Base-by-base conservation (phyloP, 2,797 vertebrate species). In the Artibeus jamaicensis region DNA sequence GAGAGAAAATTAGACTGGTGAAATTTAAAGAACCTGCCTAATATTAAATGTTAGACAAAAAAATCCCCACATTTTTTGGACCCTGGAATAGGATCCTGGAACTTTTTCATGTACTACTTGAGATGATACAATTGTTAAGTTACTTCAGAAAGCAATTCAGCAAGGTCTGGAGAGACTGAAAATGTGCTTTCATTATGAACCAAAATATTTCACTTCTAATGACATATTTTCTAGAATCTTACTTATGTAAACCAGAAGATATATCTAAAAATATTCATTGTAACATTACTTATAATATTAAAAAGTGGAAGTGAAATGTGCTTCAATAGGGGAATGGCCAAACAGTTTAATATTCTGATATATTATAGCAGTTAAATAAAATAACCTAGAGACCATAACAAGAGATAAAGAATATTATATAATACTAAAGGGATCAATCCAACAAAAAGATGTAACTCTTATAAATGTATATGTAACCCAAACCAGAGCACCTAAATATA, bases 121-220 rank as follows among this genome's bases (percentile, higher is more conserved):
- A 71, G 59, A 76, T 44, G 22, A 37, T 62, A 19, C 9, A 86
- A 9, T 0, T 78, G 48, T 26, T 77, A n/a, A 82, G 37, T 42
- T 90, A 73, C 22, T 85, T 94, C 14, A 68, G 71, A 86, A 90
- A 79, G 24, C 59, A 90, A 55, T 32, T 89, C 18, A 95, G 18
- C 37, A 96, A 87, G 76, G 78, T 37, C 19, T 32, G 76, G 71
- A 76, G 70, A 94, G 91, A 79, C 1, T 59, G 24, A 78, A 93
- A 96, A 68, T 34, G 5, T 73, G 50, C 26, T 73, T 86, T 86
- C 29, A 82, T 83, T 53, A 62, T 46, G 37, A 65, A 1, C 9
- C 15, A 83, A 95, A 93, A 82, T 71, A 77, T 26, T 39, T 39
- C 6, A 65, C 5, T 92, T 88, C 48, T 37, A 81, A 88, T 44